Conservation (phyloP, 2,797 vertebrate genomes). For the Uromys caudimaculatus region DNA sequence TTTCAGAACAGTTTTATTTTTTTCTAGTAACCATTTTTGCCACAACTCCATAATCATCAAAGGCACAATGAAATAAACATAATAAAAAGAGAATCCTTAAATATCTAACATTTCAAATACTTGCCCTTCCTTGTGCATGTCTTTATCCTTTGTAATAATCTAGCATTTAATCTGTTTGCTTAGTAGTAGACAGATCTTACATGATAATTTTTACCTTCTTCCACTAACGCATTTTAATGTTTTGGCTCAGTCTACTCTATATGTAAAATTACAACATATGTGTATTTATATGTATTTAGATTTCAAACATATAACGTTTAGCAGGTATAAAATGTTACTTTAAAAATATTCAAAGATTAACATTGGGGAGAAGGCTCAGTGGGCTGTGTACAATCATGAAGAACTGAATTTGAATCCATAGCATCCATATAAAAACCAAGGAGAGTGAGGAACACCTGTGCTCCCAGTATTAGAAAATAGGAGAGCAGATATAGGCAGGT, state of each 20-base stretch:
- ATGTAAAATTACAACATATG: neutral
- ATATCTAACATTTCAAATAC: neutral
- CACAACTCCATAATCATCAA: neutral
- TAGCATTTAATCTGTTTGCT: neutral
- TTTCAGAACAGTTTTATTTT: conserved; percentile 22
- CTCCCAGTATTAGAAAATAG: neutral
- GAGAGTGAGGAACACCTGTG: neutral
- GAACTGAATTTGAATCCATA: neutral
- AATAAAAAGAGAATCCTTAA: neutral
- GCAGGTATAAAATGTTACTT: neutral
- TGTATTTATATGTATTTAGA: neutral
- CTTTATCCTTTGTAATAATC: neutral
- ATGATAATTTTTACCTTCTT: neutral
- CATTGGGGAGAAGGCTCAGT: neutral
- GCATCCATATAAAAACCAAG: neutral
- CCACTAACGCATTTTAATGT: neutral
- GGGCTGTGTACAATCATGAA: neutral
- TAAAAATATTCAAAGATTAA: conserved; percentile 17
- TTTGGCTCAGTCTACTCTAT: neutral
- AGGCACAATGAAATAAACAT: neutral
- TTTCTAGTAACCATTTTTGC: neutral
- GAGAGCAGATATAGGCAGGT: neutral
- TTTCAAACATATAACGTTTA: neutral
- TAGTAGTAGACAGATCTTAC: neutral
- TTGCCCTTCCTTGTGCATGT: neutral